phyloP scores from a whole-genome alignment of 2,797 vertebrate species.

The Chelonia mydas region DNA sequence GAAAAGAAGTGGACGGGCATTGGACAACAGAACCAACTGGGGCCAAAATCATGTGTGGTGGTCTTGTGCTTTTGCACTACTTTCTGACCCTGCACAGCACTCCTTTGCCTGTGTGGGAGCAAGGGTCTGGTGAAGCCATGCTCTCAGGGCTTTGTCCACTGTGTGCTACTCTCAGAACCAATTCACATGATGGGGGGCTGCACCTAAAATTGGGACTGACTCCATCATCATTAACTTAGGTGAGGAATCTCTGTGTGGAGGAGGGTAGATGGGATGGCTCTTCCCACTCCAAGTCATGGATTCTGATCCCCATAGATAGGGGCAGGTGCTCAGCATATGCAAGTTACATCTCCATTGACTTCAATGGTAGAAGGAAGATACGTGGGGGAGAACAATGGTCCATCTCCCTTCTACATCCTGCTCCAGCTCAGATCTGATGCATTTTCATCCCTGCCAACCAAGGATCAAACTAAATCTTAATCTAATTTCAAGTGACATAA shows the following conservation, averaged over 20 bases:
- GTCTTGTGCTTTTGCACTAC: accelerated
- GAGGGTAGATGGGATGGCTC: background rate
- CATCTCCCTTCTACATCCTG: background rate
- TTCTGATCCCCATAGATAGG: background rate
- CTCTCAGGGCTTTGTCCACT: background rate
- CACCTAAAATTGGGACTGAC: background rate
- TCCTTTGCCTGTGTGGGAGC: background rate
- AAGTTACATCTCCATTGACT: background rate
- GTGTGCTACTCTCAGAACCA: too few relatives aligned
- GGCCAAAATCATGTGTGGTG: background rate
- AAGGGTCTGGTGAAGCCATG: background rate
- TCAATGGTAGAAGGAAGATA: too few relatives aligned
- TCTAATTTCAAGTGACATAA: background rate
- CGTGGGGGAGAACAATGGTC: too few relatives aligned
- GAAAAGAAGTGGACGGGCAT: background rate
- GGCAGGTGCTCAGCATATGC: background rate
- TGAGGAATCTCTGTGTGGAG: background rate
- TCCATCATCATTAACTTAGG: background rate
- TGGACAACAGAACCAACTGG: accelerated
- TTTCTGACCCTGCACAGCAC: background rate
- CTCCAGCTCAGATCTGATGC: background rate
- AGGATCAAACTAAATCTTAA: accelerated
- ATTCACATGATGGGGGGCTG: accelerated
- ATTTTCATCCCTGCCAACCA: background rate
- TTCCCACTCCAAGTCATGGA: background rate